Conservation (phyloP, 2,797 vertebrate genomes). For the Clangula hyemalis region DNA sequence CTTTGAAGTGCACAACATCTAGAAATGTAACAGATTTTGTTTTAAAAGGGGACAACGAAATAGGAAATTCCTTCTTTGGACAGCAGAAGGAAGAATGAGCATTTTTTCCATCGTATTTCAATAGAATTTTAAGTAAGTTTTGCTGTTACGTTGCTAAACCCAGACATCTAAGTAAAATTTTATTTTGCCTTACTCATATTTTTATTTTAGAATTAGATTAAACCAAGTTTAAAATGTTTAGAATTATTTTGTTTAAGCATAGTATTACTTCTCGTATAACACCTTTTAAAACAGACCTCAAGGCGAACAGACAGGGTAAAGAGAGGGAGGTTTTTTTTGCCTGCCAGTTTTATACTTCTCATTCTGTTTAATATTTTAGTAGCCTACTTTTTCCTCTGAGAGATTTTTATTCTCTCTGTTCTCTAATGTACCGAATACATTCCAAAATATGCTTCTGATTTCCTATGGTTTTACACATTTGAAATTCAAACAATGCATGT, state of each 20-base stretch:
- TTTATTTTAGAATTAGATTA: background rate
- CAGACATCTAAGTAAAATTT: background rate
- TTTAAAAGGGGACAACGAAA: background rate
- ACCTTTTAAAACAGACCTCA: background rate
- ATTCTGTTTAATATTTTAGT: background rate
- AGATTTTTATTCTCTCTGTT: background rate
- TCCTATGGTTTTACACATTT: background rate
- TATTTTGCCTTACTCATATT: background rate
- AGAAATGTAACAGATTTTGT: background rate
- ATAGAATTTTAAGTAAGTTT: background rate
- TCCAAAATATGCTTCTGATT: background rate
- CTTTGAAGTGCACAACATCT: background rate
- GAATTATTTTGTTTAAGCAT: background rate
- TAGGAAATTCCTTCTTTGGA: background rate
- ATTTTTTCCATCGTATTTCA: background rate
- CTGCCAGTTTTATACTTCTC: background rate
- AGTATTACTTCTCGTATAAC: background rate
- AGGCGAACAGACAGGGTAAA: background rate
- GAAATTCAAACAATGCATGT: conserved; percentile 10
- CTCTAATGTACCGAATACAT: background rate
- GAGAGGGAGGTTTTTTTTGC: background rate
- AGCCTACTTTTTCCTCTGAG: background rate
- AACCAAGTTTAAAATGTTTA: background rate
- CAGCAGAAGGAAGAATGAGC: background rate
- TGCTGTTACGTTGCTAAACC: background rate